Evolutionary conservation across 2,888 invertebrate genomes (phyloP).

Genomic region (Drosophila quinaria): DNA sequence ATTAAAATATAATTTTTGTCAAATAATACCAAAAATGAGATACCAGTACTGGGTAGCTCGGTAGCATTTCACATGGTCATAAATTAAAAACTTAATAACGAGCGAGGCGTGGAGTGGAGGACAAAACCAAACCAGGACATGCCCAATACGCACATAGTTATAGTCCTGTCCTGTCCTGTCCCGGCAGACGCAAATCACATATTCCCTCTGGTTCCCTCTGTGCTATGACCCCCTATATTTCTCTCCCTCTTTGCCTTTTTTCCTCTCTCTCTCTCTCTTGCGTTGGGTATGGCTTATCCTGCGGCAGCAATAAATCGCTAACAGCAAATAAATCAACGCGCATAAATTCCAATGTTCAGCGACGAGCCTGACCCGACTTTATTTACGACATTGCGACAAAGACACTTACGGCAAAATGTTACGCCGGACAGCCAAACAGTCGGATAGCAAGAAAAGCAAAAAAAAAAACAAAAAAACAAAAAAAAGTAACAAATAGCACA

Average conservation of each 20-base stretch:
- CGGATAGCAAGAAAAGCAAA: constrained; percentile 3
- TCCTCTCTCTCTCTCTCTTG: background rate
- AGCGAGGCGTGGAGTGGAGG: constrained; percentile 61
- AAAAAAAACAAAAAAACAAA: too few relatives aligned
- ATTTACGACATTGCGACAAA: constrained; percentile 81
- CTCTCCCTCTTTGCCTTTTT: constrained; percentile 2
- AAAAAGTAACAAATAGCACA: background rate
- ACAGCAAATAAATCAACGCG: constrained; percentile 85
- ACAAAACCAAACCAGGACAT: constrained; percentile 81
- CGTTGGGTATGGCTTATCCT: constrained; percentile 59
- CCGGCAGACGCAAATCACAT: constrained; percentile 68
- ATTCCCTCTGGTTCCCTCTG: constrained; percentile 38
- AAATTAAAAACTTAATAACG: constrained; percentile 85
- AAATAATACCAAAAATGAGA: constrained; percentile 48
- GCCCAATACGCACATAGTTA: constrained; percentile 70
- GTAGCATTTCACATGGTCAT: constrained; percentile 74
- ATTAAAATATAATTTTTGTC: constrained; percentile 81
- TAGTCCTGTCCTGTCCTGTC: constrained; percentile 45
- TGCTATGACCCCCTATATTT: constrained; percentile 5
- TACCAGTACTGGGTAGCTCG: constrained; percentile 21
- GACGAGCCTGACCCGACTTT: constrained; percentile 77
- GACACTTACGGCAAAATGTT: constrained; percentile 73
- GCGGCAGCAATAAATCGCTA: constrained; percentile 84
- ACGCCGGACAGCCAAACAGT: constrained; percentile 42
- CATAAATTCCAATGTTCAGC: constrained; percentile 83